phyloP scores from a whole-genome alignment of 2,888 invertebrate genomes.

The Xanthostigma xanthostigma region DNA sequence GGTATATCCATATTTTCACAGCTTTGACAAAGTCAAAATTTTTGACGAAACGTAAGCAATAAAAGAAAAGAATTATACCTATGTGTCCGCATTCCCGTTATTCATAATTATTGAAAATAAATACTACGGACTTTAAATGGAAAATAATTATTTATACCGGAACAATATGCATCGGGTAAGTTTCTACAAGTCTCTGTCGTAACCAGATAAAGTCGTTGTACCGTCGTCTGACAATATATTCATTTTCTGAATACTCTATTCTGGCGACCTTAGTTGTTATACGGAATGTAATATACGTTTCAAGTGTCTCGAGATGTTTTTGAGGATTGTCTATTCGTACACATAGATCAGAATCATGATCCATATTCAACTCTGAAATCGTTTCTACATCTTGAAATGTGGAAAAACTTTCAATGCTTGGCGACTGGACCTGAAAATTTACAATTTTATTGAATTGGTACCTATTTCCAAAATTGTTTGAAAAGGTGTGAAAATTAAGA shows the following conservation, averaged over 20 bases:
- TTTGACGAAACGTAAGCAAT: too few species aligned
- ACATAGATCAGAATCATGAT: conserved; percentile 40
- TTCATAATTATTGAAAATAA: too few species aligned
- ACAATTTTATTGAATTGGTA: background rate
- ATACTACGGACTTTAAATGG: too few species aligned
- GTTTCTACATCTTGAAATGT: conserved; percentile 40
- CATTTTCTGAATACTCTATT: conserved; percentile 44
- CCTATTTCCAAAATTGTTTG: background rate
- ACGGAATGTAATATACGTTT: conserved; percentile 54
- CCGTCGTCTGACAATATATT: conserved; percentile 47
- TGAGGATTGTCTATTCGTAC: conserved; percentile 57
- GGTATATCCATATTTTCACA: too few species aligned
- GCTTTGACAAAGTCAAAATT: too few species aligned
- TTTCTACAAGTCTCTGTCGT: conserved; percentile 43
- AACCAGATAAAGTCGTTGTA: conserved; percentile 63
- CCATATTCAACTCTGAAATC: conserved; percentile 35
- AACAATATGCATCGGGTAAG: conserved; percentile 49
- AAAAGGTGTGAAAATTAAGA: background rate
- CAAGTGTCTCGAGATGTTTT: conserved; percentile 53
- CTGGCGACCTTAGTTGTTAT: conserved; percentile 51
- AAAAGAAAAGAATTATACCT: too few species aligned
- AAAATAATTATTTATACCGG: conserved; percentile 45
- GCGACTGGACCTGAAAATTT: conserved; percentile 34
- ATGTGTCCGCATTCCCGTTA: too few species aligned
- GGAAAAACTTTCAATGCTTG: conserved; percentile 43